phyloP scores from a whole-genome alignment of 1,140 invertebrate genomes.

The Orussus abietinus region DNA sequence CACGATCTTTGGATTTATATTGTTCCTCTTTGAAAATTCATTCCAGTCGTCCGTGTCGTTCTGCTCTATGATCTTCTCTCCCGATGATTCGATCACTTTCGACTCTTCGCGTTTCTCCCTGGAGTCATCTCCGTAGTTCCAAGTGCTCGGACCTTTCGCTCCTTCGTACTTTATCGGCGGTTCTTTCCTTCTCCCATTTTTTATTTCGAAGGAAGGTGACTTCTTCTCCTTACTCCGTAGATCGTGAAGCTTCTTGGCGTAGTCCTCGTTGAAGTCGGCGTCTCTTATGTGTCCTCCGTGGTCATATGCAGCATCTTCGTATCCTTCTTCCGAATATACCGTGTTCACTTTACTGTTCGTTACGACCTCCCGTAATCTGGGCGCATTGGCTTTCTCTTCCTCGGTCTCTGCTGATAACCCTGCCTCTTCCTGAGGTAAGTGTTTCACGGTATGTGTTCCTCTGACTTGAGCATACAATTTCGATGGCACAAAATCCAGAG shows the following conservation, averaged over 20 bases:
- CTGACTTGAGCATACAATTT: slow-evolving; percentile 67
- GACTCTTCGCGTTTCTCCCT: slow-evolving; percentile 9
- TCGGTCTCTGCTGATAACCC: slow-evolving; percentile 55
- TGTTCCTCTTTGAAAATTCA: slow-evolving; percentile 3
- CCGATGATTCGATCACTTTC: slow-evolving; percentile 6
- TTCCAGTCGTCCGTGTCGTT: slow-evolving; percentile 4
- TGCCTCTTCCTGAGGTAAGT: slow-evolving; percentile 58
- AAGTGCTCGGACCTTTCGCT: slow-evolving; percentile 11
- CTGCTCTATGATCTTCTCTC: slow-evolving; percentile 5
- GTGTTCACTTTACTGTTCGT: slow-evolving; percentile 69
- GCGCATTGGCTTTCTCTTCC: slow-evolving; percentile 60
- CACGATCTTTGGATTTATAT: slow-evolving; percentile 28
- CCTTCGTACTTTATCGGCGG: slow-evolving; percentile 4
- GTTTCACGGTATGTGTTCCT: slow-evolving; percentile 58
- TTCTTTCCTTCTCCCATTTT: background rate
- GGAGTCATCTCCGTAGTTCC: slow-evolving; percentile 21
- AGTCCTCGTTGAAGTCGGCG: slow-evolving; percentile 55
- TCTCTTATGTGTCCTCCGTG: slow-evolving; percentile 69
- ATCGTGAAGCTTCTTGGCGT: slow-evolving; percentile 34
- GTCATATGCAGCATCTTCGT: slow-evolving; percentile 73
- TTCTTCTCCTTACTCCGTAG: slow-evolving; percentile 7
- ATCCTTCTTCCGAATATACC: slow-evolving; percentile 74
- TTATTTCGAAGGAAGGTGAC: no score
- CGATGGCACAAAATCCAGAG: slow-evolving; percentile 61
- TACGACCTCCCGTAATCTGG: slow-evolving; percentile 62